Percentiles rank a stretch among this genome's conserved stretches.
phyloP scores from a whole-genome alignment of 2,797 vertebrate species.

The Linurgus olivaceus region DNA sequence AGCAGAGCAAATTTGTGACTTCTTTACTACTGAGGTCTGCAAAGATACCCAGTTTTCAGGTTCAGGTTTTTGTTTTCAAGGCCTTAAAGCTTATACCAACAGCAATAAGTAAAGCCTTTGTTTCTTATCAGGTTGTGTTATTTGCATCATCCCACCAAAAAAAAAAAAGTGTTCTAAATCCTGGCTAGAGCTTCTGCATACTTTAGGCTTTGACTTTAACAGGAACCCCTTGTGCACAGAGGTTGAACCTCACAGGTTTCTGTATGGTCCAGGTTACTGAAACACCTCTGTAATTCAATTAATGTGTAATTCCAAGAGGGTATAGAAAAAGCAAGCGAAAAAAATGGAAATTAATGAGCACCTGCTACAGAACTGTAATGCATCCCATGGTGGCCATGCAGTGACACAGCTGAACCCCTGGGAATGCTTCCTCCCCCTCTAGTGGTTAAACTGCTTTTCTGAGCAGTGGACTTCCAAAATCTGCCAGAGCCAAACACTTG shows the following conservation, averaged over 20 bases:
- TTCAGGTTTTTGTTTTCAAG: background rate
- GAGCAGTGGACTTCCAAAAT: background rate
- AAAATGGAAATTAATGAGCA: background rate
- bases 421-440: background rate
- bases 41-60: background rate
- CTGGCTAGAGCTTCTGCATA: background rate
- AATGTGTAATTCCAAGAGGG: background rate
- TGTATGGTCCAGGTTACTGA: background rate
- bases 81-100: background rate
- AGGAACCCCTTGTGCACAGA: background rate
- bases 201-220: background rate
- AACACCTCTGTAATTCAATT: background rate
- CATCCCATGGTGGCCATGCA: too few relatives aligned
- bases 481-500: background rate
- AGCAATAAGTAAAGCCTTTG: background rate
- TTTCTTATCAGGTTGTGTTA: background rate
- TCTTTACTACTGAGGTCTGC: background rate
- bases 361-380: background rate
- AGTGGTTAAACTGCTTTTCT: background rate
- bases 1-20: background rate
- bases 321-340: background rate
- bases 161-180: background rate
- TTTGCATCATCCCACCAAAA: background rate
- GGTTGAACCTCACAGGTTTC: background rate
- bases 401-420: background rate